Evolutionary conservation across 2,888 invertebrate genomes (phyloP).

Genomic region (Geophilus truncorum): DNA sequence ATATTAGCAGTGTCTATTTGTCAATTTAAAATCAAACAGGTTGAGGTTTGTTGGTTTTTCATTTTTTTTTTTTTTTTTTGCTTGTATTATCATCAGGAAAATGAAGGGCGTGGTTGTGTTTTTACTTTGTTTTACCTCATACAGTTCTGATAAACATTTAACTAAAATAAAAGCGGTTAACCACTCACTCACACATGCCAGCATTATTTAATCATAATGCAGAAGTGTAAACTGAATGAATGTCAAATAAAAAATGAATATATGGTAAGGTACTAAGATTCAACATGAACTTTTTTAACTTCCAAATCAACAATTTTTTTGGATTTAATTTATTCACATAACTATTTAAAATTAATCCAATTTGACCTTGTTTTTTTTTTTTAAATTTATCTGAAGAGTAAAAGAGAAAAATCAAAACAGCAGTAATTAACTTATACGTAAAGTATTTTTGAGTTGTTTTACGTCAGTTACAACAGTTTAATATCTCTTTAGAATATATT

Average conservation of each 20-base stretch:
- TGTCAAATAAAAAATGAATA: background rate
- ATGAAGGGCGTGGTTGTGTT: conserved; percentile 7
- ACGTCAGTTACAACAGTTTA: too few species aligned
- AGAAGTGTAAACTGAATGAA: background rate
- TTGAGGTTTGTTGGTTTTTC: background rate
- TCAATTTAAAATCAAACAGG: background rate
- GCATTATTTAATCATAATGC: background rate
- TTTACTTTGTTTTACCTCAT: background rate
- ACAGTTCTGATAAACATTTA: background rate
- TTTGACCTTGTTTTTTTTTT: too few species aligned
- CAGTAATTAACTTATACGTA: too few species aligned
- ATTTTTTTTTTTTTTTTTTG: background rate
- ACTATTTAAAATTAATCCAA: too few species aligned
- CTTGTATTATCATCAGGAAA: background rate
- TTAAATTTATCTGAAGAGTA: too few species aligned
- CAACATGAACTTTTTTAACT: background rate
- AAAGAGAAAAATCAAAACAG: too few species aligned
- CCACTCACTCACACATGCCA: background rate
- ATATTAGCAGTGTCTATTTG: background rate
- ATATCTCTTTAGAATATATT: too few species aligned
- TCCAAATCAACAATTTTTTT: too few species aligned
- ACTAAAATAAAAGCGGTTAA: background rate
- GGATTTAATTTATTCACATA: too few species aligned
- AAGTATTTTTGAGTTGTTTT: too few species aligned
- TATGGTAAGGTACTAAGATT: too few species aligned